phyloP scores from a whole-genome alignment of 2,888 invertebrate genomes.

The Hirtodrosophila confusa region DNA sequence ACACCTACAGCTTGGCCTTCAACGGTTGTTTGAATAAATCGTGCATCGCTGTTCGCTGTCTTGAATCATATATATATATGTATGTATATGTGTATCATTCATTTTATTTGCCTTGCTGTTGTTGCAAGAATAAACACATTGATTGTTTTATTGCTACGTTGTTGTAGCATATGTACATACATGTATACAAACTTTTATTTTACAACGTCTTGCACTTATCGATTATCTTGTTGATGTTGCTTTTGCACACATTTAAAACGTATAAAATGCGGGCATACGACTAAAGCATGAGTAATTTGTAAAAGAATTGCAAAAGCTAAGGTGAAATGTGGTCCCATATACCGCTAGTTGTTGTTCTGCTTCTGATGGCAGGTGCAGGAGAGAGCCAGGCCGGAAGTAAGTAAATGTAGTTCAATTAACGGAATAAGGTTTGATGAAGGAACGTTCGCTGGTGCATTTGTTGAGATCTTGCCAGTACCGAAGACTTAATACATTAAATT shows the following conservation, averaged over 20 bases:
- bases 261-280: constrained; percentile 37
- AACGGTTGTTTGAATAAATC: constrained; percentile 42
- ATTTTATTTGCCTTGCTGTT: constrained; percentile 51
- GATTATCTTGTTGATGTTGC: constrained; percentile 28
- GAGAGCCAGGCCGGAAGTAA: constrained; percentile 24
- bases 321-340: constrained; percentile 26
- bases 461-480: too few relatives aligned
- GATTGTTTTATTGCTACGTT: constrained; percentile 56
- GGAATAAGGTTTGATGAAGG: too few relatives aligned
- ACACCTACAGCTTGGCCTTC: constrained; percentile 40
- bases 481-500: too few relatives aligned
- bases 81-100: not conserved
- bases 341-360: constrained; percentile 2
- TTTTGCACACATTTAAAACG: constrained; percentile 1
- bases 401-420: not conserved
- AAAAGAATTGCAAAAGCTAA: not conserved
- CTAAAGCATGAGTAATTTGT: constrained; percentile 1
- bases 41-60: constrained; percentile 11
- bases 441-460: too few relatives aligned
- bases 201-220: constrained; percentile 50
- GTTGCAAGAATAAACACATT: constrained; percentile 54
- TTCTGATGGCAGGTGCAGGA: constrained; percentile 16
- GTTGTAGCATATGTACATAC: constrained; percentile 45
- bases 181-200: constrained; percentile 21
- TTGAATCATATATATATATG: constrained; percentile 9